A percentile compares a stretch with the other conserved stretches of the same genome.
phyloP scores from a whole-genome alignment of 2,888 invertebrate genomes.

The Noctua janthe region DNA sequence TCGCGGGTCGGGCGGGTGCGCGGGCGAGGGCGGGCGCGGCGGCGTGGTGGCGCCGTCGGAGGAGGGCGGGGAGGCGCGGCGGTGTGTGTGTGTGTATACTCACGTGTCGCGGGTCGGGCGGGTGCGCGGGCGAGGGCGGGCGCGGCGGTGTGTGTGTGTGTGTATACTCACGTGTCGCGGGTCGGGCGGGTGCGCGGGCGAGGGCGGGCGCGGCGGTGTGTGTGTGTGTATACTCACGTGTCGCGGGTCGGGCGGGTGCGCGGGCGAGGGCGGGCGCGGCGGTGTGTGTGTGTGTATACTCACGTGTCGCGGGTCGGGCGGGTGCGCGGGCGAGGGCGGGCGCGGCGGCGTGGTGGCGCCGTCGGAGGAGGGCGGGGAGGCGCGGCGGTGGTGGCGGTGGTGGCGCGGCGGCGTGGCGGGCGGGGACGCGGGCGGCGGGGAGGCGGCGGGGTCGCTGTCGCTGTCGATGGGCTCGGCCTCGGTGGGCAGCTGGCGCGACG shows the following conservation, averaged over 20 bases:
- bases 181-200: no score
- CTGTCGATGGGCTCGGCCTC: slow-evolving; percentile 94
- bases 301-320: slow-evolving; percentile 47
- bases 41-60: background rate
- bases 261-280: slow-evolving; percentile 3
- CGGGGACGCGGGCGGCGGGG: slow-evolving; percentile 50
- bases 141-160: background rate
- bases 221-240: background rate
- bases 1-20: background rate
- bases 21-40: slow-evolving; percentile 6
- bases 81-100: slow-evolving; percentile 6
- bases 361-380: slow-evolving; percentile 28
- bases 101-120: slow-evolving; percentile 7
- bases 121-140: slow-evolving; percentile 18
- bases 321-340: slow-evolving; percentile 50
- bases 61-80: no score
- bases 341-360: slow-evolving; percentile 64
- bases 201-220: background rate
- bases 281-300: slow-evolving; percentile 4
- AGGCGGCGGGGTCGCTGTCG: slow-evolving; percentile 78
- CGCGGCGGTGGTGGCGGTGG: slow-evolving; percentile 46
- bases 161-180: no score
- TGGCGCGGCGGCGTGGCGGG: slow-evolving; percentile 54
- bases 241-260: background rate
- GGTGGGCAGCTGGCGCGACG: slow-evolving; percentile 91